Evolutionary conservation across 2,888 invertebrate species (phyloP).

Genomic region (Ochropleura leucogaster): DNA sequence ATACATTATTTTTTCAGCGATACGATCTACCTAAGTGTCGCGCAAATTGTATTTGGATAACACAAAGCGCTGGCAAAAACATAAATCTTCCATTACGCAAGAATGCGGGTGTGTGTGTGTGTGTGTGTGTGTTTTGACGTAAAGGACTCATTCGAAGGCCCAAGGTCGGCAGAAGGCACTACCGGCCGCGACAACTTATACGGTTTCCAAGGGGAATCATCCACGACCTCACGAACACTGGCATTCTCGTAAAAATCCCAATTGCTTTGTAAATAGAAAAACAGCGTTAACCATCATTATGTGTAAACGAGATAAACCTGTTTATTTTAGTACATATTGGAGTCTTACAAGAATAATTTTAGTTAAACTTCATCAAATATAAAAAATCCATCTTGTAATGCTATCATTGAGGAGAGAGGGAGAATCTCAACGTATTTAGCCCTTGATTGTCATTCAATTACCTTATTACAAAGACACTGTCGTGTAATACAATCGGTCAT

Average conservation of each 20-base stretch:
- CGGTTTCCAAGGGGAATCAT: conserved; percentile 32
- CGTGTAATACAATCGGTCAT: neutral
- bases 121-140: conserved; percentile 17
- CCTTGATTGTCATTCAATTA: neutral
- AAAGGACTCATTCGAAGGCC: conserved; percentile 26
- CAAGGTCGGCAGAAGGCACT: conserved; percentile 10
- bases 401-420: neutral
- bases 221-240: conserved; percentile 3
- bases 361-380: too few species aligned
- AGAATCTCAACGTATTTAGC: neutral
- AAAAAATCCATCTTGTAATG: too few species aligned
- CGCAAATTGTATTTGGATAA: conserved; percentile 29
- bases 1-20: conserved; percentile 25
- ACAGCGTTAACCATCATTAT: neutral
- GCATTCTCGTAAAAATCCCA: conserved; percentile 14
- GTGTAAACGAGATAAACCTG: conserved; percentile 4
- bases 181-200: conserved; percentile 3
- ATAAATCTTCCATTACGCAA: conserved; percentile 46
- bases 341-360: too few species aligned
- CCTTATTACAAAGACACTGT: neutral
- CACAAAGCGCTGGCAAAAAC: conserved; percentile 21
- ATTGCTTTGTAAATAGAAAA: conserved; percentile 22
- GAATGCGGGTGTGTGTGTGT: neutral
- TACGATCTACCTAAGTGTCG: neutral
- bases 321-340: neutral